Evolutionary conservation across 2,113 vertebrate species (phyloP).

Genomic region (Spea multiplicata): DNA sequence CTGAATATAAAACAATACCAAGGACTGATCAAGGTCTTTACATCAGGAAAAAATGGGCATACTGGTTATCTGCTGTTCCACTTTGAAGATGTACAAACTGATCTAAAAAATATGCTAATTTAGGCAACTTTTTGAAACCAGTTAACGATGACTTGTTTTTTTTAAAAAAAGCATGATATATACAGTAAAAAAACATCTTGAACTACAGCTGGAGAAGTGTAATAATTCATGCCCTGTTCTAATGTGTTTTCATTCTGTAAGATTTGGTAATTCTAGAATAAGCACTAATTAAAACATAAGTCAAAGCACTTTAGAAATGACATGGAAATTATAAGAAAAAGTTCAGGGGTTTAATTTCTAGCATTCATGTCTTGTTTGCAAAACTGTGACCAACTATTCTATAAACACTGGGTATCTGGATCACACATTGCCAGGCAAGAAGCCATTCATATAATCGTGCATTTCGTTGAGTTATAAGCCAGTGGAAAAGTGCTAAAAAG

Average conservation of each 20-base stretch:
- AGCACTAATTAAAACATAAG: constrained; percentile 1
- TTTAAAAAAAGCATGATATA: too few species aligned
- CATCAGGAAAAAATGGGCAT: too few species aligned
- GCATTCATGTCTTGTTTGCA: neutral
- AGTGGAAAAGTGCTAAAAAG: constrained; percentile 41
- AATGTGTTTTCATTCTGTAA: neutral
- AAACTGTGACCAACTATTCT: constrained; percentile 20
- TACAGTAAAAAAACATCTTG: too few species aligned
- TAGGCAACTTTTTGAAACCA: too few species aligned
- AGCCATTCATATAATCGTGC: constrained; percentile 41
- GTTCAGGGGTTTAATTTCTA: constrained; percentile 8
- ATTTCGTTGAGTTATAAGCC: constrained; percentile 34
- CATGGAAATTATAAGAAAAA: constrained; percentile 21
- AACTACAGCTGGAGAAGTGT: too few species aligned
- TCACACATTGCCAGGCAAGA: constrained; percentile 39
- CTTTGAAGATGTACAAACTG: too few species aligned
- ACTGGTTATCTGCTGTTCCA: too few species aligned
- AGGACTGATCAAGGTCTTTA: too few species aligned
- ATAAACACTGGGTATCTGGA: constrained; percentile 37
- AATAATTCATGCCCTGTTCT: neutral
- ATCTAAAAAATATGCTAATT: too few species aligned
- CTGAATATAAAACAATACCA: too few species aligned
- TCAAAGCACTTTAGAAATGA: neutral
- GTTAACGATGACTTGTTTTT: neutral
- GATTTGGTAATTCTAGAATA: neutral